These are phyloP conservation scores for Drosophila heteroneura DNA, from an alignment of 2,888 invertebrate species.

Conservation along the genomic window DNA sequence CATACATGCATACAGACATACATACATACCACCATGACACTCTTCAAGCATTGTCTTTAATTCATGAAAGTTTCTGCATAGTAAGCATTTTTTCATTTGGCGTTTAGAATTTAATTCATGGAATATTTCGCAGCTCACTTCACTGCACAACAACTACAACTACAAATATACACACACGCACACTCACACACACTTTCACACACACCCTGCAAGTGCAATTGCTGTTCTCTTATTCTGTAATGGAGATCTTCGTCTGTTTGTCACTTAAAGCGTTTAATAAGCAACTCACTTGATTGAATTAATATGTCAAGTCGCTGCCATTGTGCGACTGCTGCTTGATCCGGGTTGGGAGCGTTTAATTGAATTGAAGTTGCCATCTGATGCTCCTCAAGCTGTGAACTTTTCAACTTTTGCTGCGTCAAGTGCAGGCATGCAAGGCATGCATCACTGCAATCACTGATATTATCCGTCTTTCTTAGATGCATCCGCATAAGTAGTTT, in stretches of 20 bases:
- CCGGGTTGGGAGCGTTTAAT: conserved; percentile 52
- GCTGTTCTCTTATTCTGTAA: conserved; percentile 37
- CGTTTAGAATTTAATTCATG: conserved; percentile 65
- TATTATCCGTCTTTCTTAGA: neutral
- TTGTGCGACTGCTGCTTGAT: conserved; percentile 41
- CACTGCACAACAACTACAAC: neutral
- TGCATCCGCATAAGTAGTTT: conserved; percentile 3
- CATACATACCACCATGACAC: conserved; percentile 41
- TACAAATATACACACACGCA: neutral
- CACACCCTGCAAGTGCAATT: conserved; percentile 33
- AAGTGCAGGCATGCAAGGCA: conserved; percentile 19
- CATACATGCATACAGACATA: conserved; percentile 20
- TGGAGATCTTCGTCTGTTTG: conserved; percentile 56
- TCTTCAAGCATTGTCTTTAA: conserved; percentile 52
- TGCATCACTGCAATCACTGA: conserved; percentile 35
- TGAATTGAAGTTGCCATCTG: conserved; percentile 69
- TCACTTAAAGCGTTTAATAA: conserved; percentile 75
- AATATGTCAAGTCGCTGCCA: conserved; percentile 60
- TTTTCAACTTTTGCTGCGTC: conserved; percentile 67
- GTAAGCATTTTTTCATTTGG: conserved; percentile 53
- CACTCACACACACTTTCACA: neutral
- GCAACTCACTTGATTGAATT: conserved; percentile 74
- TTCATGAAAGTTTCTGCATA: conserved; percentile 72
- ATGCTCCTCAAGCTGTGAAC: conserved; percentile 61
- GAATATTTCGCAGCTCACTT: conserved; percentile 50